Conservation (phyloP, 2,797 vertebrate genomes). For the Enteromius thamalakanensis region DNA sequence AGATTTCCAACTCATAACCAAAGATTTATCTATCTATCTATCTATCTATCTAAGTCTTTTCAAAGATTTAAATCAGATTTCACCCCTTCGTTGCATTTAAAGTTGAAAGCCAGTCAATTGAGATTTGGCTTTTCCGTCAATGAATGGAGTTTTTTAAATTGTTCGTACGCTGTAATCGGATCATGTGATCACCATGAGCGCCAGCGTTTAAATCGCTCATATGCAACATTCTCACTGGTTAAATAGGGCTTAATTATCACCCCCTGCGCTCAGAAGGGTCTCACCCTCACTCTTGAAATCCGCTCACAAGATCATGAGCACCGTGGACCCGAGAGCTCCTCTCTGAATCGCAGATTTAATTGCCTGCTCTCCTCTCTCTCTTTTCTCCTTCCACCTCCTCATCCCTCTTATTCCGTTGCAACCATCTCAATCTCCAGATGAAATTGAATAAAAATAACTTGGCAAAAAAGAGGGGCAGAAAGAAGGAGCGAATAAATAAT, state of each 20-base stretch:
- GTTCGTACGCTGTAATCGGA: slow-evolving; percentile 32
- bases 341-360: slow-evolving; percentile 54
- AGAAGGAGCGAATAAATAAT: slow-evolving; percentile 47
- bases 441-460: slow-evolving; percentile 52
- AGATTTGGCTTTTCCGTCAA: background rate
- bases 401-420: slow-evolving; percentile 30
- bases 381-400: background rate
- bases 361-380: slow-evolving; percentile 48
- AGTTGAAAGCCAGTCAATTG: background rate
- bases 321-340: slow-evolving; percentile 46
- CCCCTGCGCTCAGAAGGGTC: slow-evolving; percentile 44
- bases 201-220: background rate
- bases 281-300: slow-evolving; percentile 48
- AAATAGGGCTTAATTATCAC: slow-evolving; percentile 59
- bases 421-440: slow-evolving; percentile 50
- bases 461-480: slow-evolving; percentile 30
- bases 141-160: background rate
- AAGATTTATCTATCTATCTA: too few relatives aligned
- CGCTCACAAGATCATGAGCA: slow-evolving; percentile 43
- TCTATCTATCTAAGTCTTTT: background rate
- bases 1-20: background rate
- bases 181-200: slow-evolving; percentile 1
- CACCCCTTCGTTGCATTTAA: background rate
- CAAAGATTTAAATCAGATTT: background rate
- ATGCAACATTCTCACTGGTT: slow-evolving; percentile 35